These are phyloP conservation scores for Pristionchus arcanus DNA, from an alignment of 2,888 invertebrate genomes.

Conservation along the genomic window DNA sequence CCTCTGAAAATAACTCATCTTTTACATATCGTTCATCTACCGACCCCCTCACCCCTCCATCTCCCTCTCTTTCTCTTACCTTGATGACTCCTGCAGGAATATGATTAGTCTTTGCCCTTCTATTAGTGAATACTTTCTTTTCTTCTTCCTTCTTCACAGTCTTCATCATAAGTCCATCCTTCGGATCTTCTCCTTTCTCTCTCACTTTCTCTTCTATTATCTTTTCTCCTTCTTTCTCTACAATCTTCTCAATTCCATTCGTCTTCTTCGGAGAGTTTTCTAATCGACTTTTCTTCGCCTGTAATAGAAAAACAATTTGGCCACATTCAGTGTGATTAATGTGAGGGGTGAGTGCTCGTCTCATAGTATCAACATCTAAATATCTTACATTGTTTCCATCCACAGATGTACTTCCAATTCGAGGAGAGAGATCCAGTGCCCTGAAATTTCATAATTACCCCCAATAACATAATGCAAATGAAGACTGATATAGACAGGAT, in stretches of 20 bases:
- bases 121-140: neutral
- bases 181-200: neutral
- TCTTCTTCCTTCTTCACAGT: neutral
- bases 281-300: constrained; percentile 33
- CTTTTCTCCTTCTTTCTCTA: neutral
- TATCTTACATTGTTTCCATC: constrained; percentile 4
- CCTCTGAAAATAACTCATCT: neutral
- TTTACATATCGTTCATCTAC: too few species aligned
- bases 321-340: neutral
- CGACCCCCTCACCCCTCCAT: neutral
- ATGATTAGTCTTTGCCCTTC: constrained; percentile 33
- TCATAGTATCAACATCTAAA: neutral
- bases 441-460: too few species aligned
- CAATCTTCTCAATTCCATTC: constrained; percentile 33
- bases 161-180: neutral
- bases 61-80: neutral
- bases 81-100: constrained; percentile 7
- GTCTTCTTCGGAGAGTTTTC: neutral
- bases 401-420: neutral
- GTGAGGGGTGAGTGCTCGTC: neutral
- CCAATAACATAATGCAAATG: too few species aligned
- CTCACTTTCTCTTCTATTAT: neutral
- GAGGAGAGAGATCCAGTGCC: constrained; percentile 21
- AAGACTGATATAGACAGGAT: too few species aligned
- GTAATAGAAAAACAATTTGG: neutral